Conservation (phyloP, 2,797 vertebrate species). For the Graptemys geographica region DNA sequence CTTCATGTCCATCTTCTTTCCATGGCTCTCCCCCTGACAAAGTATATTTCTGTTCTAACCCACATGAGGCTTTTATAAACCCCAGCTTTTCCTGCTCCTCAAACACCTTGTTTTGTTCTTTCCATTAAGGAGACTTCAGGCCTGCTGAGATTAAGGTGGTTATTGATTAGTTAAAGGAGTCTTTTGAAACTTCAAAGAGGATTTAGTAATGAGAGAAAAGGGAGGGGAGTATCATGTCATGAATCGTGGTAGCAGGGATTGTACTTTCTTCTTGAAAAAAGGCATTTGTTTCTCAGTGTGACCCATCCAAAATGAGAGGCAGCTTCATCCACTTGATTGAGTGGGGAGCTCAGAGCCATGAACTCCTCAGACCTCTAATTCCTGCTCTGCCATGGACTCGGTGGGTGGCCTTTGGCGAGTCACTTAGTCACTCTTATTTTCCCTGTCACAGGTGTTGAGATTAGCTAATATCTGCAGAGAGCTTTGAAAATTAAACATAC, state of each 20-base stretch:
- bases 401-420: background rate
- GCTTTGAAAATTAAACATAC: background rate
- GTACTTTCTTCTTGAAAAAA: background rate
- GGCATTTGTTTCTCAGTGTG: background rate
- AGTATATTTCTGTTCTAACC: background rate
- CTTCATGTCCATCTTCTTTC: background rate
- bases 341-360: conserved; percentile 2
- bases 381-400: background rate
- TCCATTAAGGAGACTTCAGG: background rate
- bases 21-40: background rate
- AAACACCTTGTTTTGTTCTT: background rate
- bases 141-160: conserved; percentile 18
- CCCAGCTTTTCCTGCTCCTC: conserved; percentile 8
- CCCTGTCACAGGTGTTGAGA: background rate
- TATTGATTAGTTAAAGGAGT: conserved; percentile 8
- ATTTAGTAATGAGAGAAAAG: background rate
- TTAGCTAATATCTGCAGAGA: background rate
- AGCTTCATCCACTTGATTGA: background rate
- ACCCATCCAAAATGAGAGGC: background rate
- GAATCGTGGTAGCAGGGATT: background rate
- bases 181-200: conserved; percentile 15
- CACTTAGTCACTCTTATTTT: background rate
- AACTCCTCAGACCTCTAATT: background rate
- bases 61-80: background rate
- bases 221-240: background rate